Evolutionary conservation across 2,797 vertebrate species (phyloP).

Genomic region (Tympanoctomys barrerae): DNA sequence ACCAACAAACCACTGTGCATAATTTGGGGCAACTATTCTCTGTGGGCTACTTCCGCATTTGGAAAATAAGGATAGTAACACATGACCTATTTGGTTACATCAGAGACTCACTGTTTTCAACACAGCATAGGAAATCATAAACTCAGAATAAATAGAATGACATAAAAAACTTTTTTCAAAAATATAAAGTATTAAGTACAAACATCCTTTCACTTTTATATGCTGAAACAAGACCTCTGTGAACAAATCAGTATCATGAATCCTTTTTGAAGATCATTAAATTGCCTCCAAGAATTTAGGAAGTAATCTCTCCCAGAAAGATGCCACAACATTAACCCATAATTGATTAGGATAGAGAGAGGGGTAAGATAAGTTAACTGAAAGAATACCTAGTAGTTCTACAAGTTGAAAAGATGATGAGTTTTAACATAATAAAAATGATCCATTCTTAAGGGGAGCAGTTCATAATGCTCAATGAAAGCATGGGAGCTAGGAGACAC

Average conservation of each 20-base stretch:
- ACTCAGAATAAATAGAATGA: background rate
- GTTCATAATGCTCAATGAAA: background rate
- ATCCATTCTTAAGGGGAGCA: background rate
- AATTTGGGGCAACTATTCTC: background rate
- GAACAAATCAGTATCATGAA: background rate
- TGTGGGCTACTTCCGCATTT: background rate
- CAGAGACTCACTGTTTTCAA: background rate
- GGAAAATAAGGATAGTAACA: background rate
- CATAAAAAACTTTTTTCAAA: background rate
- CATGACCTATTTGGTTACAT: background rate
- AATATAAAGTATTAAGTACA: background rate
- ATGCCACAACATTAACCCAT: background rate
- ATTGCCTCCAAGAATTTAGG: background rate
- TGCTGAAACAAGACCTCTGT: background rate
- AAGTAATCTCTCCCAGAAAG: background rate
- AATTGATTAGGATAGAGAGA: background rate
- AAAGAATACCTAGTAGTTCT: background rate
- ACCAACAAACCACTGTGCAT: background rate
- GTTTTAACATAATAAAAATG: background rate
- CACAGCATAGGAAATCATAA: background rate
- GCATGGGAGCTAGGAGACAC: background rate
- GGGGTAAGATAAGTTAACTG: background rate
- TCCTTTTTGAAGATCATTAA: background rate
- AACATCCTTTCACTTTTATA: background rate
- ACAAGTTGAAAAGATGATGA: background rate